Base-by-base conservation (phyloP, 2,113 vertebrate genomes). In the Phainopepla nitens region DNA sequence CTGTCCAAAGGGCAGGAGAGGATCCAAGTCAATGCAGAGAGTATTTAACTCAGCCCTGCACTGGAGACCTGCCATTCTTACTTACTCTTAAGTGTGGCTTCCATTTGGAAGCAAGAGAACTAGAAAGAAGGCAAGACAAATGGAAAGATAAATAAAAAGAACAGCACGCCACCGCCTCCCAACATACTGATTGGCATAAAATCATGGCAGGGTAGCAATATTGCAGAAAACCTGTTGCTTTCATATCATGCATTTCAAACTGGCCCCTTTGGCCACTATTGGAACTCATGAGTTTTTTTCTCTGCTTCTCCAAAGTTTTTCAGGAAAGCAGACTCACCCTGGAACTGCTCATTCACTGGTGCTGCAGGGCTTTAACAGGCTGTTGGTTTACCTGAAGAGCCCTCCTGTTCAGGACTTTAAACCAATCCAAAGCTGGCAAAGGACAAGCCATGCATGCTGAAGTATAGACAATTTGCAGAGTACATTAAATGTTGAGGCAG, bases 121-220 rank as follows among this genome's bases (percentile, higher is more conserved):
- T 1, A 82, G 51, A 80, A 66, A 92, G 58, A 79, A 71, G n/a
- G 7, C 44, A 60, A 45, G 66, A 71, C 13, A 78, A 93, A 80
- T 8, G 4, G 58, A 72, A 92, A 78, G 39, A 54, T 13, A 75
- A 83, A 69, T 15, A 51, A 28, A 75, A 90, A 68, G 14, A 86
- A 65, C 6, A 35, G 31, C 17, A 69, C 0, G 0, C 57, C 39
- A 42, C 7, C 28, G 66, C 44, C 29, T 84, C 62, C n/a, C 36
- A 78, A 15, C 10, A 35, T 11, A 45, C 15, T 15, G 20, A 73
- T 4, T 64, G 36, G 16, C 31, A 73, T 64, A 16, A n/a, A 78
- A 33, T 23, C 15, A 68, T 28, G 22, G 49, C 41, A 92, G 50
- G 19, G 58, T 41, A 72, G 36, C 53, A 80, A 39, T 7, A 21